These are phyloP conservation scores for Venturia canescens DNA, from an alignment of 1,140 invertebrate genomes.

Conservation along the genomic window DNA sequence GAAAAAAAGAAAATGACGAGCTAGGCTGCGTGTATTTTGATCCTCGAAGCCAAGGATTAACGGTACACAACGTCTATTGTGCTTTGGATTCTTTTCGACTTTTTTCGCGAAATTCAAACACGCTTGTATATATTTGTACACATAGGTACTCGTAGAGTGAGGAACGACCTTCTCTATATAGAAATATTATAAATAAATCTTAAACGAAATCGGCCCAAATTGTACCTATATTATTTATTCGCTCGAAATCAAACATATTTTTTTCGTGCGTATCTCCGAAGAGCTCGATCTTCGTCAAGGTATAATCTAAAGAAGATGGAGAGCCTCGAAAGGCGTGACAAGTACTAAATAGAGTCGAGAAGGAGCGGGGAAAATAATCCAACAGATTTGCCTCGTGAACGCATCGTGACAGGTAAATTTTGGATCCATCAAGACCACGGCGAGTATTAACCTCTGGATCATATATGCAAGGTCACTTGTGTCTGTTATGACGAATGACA, in stretches of 20 bases:
- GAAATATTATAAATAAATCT: no score
- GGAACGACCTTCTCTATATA: no score
- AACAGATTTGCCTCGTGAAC: background rate
- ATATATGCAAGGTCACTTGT: constrained; percentile 16
- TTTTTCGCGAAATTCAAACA: background rate
- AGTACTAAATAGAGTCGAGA: background rate
- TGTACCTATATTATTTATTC: no score
- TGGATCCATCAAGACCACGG: background rate
- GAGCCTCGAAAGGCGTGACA: constrained; percentile 14
- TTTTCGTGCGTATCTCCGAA: background rate
- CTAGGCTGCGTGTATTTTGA: constrained; percentile 44
- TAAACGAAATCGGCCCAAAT: no score
- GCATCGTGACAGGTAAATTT: constrained; percentile 2
- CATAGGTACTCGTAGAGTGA: background rate
- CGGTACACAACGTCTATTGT: constrained; percentile 8
- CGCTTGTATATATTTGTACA: background rate
- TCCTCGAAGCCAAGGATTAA: constrained; percentile 41
- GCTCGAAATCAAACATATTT: background rate
- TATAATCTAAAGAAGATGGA: constrained; percentile 33
- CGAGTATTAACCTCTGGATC: background rate
- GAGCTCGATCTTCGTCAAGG: constrained; percentile 39
- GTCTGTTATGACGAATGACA: background rate
- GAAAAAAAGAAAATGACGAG: constrained; percentile 21
- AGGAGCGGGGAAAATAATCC: constrained; percentile 24
- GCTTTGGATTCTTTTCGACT: background rate